Evolutionary conservation across 1,140 invertebrate species (phyloP), one percentile per base, ranked within the genome.

Genomic region (Himalopsyche phryganea): DNA sequence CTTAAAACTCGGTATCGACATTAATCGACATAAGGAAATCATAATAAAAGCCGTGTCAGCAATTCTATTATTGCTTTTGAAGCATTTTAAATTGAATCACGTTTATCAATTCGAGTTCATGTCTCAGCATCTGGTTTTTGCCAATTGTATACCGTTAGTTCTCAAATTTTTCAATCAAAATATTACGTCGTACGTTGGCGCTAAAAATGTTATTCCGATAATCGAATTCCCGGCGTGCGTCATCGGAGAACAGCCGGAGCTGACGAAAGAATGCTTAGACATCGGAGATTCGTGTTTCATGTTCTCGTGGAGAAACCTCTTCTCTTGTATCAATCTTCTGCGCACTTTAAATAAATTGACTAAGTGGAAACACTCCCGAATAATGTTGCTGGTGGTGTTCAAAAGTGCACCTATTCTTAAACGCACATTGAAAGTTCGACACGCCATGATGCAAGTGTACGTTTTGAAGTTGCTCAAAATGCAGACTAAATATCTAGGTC

Each of bases 381-480:
- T 98, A 20, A 99, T 99, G 96, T 98, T 99, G 95, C 78, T 99
- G 44, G 96, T 99, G 42, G 95, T 99, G 1, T 99, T 99, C 72
- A 99, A 99, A 79, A 98, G 96, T 45, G 96, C 97, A 6, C 96
- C 97, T 0, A 98, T 99, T 65, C 78, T 99, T 35, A 99, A 98
- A 77, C 83, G 96, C 62, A 95, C 95, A 6, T 79, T 99, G 7
- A 97, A 97, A 83, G 90, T 96, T 0, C 83, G 92, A 50, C 94
- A 99, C 77, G 92, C 95, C 1, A 91, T 99, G 85, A 94, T 98
- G 84, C 98, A 99, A 76, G 80, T 99, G 49, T 99, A 99, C 74
- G 93, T 98, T 5, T 80, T 99, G 38, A 99, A 99, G 75, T 77
- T 99, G 28, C 75, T 99, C 0, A 99, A 99, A 81, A 98, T 99